These are phyloP conservation scores for Sebastes diaconus DNA, from an alignment of 2,797 vertebrate genomes.

Conservation along the genomic window DNA sequence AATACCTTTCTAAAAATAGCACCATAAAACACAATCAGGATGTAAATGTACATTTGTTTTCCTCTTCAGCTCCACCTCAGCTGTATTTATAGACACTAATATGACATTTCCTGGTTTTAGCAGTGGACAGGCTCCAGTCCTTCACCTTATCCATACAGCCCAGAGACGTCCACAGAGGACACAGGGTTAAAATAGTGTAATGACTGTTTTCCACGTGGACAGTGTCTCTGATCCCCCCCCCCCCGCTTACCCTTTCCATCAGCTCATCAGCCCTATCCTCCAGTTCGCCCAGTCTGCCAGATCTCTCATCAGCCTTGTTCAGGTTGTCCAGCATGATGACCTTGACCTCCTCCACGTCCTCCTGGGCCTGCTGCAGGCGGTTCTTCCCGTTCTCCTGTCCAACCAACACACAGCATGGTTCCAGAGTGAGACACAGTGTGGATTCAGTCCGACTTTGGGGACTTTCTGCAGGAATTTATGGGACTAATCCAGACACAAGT, in stretches of 20 bases:
- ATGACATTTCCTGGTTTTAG: slow-evolving; percentile 66
- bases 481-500: background rate
- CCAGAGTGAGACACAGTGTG: background rate
- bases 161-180: background rate
- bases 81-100: slow-evolving; percentile 78
- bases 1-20: slow-evolving; percentile 85
- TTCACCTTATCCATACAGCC: slow-evolving; percentile 1
- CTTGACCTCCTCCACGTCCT: slow-evolving; percentile 80
- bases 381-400: slow-evolving; percentile 77
- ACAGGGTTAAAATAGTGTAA: background rate
- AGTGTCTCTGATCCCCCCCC: background rate
- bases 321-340: slow-evolving; percentile 84
- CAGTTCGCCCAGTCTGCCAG: slow-evolving; percentile 78
- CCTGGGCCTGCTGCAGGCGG: slow-evolving; percentile 76
- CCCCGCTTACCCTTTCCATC: slow-evolving; percentile 63
- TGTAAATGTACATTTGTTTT: slow-evolving; percentile 84
- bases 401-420: slow-evolving; percentile 3
- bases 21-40: slow-evolving; percentile 83
- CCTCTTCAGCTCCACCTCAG: slow-evolving; percentile 74
- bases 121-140: background rate
- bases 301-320: slow-evolving; percentile 76
- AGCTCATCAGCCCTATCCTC: slow-evolving; percentile 78
- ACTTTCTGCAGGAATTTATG: background rate
- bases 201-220: background rate
- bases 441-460: too few relatives aligned